Conservation (phyloP, 2,797 vertebrate genomes). For the Carcharodon carcharias region DNA sequence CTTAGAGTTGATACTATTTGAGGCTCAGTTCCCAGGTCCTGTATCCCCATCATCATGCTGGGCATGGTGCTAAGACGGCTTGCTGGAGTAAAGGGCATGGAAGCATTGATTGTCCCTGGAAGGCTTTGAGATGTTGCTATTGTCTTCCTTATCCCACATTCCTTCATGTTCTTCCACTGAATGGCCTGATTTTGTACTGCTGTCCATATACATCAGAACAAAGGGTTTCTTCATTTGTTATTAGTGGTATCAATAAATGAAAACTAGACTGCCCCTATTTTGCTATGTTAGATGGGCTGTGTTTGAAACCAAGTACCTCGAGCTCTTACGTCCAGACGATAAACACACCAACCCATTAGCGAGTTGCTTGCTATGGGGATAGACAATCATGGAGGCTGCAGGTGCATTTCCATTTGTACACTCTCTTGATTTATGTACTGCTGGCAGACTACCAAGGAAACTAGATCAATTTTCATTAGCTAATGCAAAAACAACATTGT, state of each 20-base stretch:
- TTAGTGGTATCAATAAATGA: not conserved
- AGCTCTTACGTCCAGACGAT: not conserved
- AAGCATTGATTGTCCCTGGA: not conserved
- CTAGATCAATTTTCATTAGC: conserved; percentile 1
- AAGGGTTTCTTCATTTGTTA: not conserved
- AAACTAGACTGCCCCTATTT: not conserved
- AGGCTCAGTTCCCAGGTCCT: not conserved
- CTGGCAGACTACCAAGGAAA: not conserved
- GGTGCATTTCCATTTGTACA: not conserved
- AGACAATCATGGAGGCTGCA: not conserved
- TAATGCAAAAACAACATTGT: not conserved
- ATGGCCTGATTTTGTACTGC: not conserved
- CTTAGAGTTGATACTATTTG: not conserved
- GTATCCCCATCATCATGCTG: not conserved
- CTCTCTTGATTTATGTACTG: not conserved
- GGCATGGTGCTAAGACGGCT: not conserved
- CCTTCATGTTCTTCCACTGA: not conserved
- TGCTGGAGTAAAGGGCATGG: not conserved
- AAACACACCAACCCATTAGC: not conserved
- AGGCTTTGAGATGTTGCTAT: not conserved
- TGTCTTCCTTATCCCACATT: not conserved
- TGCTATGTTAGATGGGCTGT: not conserved
- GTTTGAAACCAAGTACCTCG: not conserved
- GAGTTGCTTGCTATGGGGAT: not conserved
- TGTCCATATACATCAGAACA: not conserved